Evolutionary conservation across 2,113 vertebrate species (phyloP), one percentile per base, ranked within the genome.

Genomic region (Strix aluco): DNA sequence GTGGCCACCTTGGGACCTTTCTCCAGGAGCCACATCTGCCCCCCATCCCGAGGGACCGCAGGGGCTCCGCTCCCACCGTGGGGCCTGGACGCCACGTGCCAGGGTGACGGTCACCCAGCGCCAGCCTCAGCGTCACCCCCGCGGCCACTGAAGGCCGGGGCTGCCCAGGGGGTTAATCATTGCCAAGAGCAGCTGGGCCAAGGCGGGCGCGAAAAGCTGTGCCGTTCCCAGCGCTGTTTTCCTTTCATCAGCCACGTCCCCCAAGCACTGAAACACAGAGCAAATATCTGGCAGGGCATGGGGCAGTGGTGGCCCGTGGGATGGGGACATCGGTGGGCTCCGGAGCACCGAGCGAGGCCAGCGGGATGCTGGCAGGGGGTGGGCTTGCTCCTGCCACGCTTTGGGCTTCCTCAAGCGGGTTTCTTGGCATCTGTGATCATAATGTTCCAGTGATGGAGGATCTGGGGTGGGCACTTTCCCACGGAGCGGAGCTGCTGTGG

Each of bases 371-470:
- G 2, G 7, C 15, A 8, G 79, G 15, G 25, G 11, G 15, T 71
- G 54, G 21, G 54, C 40, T 74, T 2, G 1, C 3, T 57, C 52
- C 62, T 67, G 62, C 46, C 13, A 42, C 1, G 0, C 40, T 16
- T 4, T 3, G 20, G 59, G 13, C 32, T 51, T 57, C 22, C 63
- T 58, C 1, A 3, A 55, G 42, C 0, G 0, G 49, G 25, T 15
- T 61, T 55, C 62, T 40, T 36, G 58, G 29, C 7, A 5, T 21
- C 55, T 10, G 2, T 6, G 67, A 7, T 16, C 4, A 3, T 15
- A 10, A 30, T 0, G 0, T 25, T 8, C 1, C 13, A 11, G 47
- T 0, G 0, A 5, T 23, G 75, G 62, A 67, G 58, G 52, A 46
- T 22, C 26, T 47, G 47, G n/a, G 26, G 4, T 19, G 46, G 25